Conservation (phyloP, 2,797 vertebrate species). For the Paramormyrops hopkinsi region DNA sequence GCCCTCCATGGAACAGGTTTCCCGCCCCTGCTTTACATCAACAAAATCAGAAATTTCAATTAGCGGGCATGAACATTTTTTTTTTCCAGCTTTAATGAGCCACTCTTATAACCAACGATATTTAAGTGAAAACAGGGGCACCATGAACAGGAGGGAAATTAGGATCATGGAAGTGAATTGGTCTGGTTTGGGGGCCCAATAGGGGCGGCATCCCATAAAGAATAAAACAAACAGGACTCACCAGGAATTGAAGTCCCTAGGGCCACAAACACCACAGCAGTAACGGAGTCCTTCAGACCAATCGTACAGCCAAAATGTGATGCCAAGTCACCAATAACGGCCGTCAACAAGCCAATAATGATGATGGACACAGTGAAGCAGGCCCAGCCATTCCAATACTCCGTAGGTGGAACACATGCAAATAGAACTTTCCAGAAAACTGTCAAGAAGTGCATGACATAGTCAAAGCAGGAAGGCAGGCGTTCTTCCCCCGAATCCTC, state of each 20-base stretch:
- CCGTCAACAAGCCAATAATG: conserved; percentile 89
- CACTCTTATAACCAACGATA: background rate
- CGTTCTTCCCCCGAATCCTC: conserved; percentile 89
- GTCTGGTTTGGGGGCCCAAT: background rate
- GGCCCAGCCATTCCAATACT: conserved; percentile 93
- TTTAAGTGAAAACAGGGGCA: background rate
- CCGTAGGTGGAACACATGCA: conserved; percentile 90
- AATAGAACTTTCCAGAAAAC: conserved; percentile 99
- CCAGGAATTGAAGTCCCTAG: conserved; percentile 94
- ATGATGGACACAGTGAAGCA: conserved; percentile 84
- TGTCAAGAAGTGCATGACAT: conserved; percentile 98
- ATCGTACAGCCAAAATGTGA: conserved; percentile 98
- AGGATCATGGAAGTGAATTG: background rate
- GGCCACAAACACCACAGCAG: conserved; percentile 88
- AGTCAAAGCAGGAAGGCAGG: conserved; percentile 94
- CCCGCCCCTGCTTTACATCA: no score
- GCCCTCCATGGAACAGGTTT: background rate
- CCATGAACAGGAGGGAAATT: background rate
- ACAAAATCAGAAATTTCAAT: no score
- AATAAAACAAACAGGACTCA: conserved; percentile 42
- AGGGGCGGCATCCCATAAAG: background rate
- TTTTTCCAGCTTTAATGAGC: background rate
- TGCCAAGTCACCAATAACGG: conserved; percentile 88
- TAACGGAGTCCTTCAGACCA: conserved; percentile 95
- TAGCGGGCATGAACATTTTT: no score